Evolutionary conservation across 2,113 vertebrate species (phyloP), one percentile per base, ranked within the genome.

Genomic region (Crotalus tigris): DNA sequence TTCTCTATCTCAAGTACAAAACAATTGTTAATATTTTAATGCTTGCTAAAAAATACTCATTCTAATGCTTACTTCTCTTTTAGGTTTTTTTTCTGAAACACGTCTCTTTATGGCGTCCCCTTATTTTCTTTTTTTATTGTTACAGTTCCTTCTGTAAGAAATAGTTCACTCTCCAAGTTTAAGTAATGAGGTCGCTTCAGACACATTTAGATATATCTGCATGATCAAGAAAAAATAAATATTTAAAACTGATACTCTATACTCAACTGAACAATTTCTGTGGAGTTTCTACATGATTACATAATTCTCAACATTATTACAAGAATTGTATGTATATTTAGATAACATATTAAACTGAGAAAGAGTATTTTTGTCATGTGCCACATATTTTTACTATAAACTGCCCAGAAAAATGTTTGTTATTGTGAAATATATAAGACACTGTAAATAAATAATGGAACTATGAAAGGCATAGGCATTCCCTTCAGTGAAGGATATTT

Each of bases 21-120:
- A 3, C 12, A 61, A 75, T 92, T 91, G 21, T 92, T 64, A 87
- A 86, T 13, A 11, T 3, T 58, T 39, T 59, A 95, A 95, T 91
- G 90, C 69, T 92, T 93, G 21, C 91, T 92, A 0, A 92, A 89
- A 95, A 95, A 92, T 3, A 91, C 55, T 13, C 44, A 93, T 26
- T 93, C 15, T 44, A 88, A 93, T 29, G 29, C 4, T n/a, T 69
- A 94, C 69, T 19, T 85, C n/a, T 91, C 75, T 81, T 81, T 39
- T 44, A 44, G 69, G 33, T 19, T 21, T 81, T 39, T 6, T 0
- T 88, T 95, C 90, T 85, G 93, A 93, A 95, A 94, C 26, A 97
- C 97, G 96, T 97, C 96, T 96, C 95, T 95, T 96, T 3, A 5
- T 29, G 95, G 90, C 92, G 94, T 91, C 93, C 90, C 86, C 85